Evolutionary conservation across 2,888 invertebrate genomes (phyloP), one percentile per base, ranked within the genome.

Genomic region (Slavum lentiscoides): DNA sequence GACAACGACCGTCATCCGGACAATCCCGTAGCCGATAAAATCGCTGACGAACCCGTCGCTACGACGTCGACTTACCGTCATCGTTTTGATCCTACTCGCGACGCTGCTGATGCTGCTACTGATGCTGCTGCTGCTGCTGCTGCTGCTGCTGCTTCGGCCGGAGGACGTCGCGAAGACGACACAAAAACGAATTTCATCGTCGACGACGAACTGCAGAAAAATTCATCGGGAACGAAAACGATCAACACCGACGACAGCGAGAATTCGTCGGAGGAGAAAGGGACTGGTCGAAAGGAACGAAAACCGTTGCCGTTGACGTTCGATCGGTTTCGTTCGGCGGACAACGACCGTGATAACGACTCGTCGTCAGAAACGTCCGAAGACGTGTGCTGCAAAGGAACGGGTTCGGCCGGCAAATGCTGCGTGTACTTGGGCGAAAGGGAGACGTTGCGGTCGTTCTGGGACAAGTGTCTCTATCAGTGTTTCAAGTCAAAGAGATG

Each of bases 401-500:
- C 69, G 9, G 37, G 21, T 0, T 37, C 39, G 3, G 21, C 39
- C 8, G 21, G 21, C 15, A 70, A 80, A 55, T 80, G 77, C 23
- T 80, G 77, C 23, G 39, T 55, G 43, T 80, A 80, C 19, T 62
- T 80, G 23, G 77, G 70, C 1, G 77, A 80, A 53, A 61, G 62
- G 37, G 77, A 80, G 55, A 80, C 70, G 17, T 55, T 80, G 37
- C 30, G 21, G 55, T 80, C 77, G 6, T 80, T 80, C 62, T 80
- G 77, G 77, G 77, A 80, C 55, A 80, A 80, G 69, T 80, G 77
- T 23, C 61, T 70, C 2, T 80, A 80, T 49, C 30, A 70, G n/a
- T 80, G 77, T 55, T 80, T 80, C 55, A 64, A 49, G 39, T 70
- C 77, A 11, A 80, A 80, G 70, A 62, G 77, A 64, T 80, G 77